These are phyloP conservation scores for Sebastes oblongus DNA, from an alignment of 2,797 vertebrate species.

Conservation along the genomic window DNA sequence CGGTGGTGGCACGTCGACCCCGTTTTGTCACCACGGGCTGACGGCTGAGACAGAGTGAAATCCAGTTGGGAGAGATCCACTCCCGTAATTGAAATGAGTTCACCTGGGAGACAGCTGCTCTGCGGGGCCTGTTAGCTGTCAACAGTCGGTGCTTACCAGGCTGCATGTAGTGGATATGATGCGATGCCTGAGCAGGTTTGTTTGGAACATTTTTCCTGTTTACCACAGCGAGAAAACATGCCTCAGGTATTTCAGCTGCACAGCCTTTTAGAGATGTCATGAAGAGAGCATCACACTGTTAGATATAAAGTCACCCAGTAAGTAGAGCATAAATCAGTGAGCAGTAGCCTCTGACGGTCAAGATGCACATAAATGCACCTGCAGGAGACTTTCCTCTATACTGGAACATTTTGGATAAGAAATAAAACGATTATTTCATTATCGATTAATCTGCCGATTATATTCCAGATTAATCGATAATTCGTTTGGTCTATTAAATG, in stretches of 20 bases:
- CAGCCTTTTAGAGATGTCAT: conserved; percentile 14
- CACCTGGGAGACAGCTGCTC: conserved; percentile 77
- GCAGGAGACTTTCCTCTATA: neutral
- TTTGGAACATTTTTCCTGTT: conserved; percentile 3
- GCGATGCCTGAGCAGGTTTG: conserved; percentile 10
- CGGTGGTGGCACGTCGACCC: conserved; percentile 52
- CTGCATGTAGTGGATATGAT: conserved; percentile 22
- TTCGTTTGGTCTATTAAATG: too few species aligned
- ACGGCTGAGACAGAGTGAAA: conserved; percentile 73
- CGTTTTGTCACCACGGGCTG: conserved; percentile 69
- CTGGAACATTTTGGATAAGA: neutral
- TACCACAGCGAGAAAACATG: neutral
- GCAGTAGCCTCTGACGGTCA: neutral
- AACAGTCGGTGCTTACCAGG: conserved; percentile 28
- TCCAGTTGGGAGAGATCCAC: conserved; percentile 70
- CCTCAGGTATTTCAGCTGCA: conserved; percentile 10
- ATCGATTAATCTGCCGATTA: too few species aligned
- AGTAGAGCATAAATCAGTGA: neutral
- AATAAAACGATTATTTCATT: neutral
- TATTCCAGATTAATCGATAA: too few species aligned
- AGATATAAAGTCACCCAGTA: neutral
- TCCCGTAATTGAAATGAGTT: conserved; percentile 80
- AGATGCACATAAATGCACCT: neutral
- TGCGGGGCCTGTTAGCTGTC: conserved; percentile 60
- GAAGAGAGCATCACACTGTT: conserved; percentile 10